Conservation (phyloP, 1,140 invertebrate genomes). For the Zaprionus tsacasi region DNA sequence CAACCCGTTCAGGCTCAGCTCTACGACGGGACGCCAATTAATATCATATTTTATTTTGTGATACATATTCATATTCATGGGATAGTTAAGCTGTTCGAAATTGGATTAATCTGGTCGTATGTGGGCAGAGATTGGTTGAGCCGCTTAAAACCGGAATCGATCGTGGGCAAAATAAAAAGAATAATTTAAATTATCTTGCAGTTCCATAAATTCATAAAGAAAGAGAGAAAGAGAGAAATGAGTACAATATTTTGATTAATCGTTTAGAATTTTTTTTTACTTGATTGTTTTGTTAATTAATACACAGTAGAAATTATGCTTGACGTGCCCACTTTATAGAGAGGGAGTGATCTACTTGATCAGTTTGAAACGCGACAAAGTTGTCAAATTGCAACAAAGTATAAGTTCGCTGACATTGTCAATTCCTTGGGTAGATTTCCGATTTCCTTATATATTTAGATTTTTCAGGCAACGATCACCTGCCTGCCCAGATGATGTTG, state of each 20-base stretch:
- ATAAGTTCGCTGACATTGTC: neutral
- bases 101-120: slow-evolving; percentile 65
- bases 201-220: neutral
- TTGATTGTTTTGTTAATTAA: slow-evolving; percentile 4
- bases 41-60: slow-evolving; percentile 14
- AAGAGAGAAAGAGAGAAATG: neutral
- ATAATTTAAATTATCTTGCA: neutral
- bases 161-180: neutral
- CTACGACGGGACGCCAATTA: slow-evolving; percentile 28
- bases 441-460: neutral
- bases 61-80: slow-evolving; percentile 25
- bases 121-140: slow-evolving; percentile 50
- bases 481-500: neutral
- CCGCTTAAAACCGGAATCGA: slow-evolving; percentile 25
- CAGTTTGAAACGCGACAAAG: neutral
- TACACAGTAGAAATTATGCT: neutral
- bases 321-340: neutral
- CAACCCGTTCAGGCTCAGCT: neutral
- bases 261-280: no score
- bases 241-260: neutral
- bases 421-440: neutral
- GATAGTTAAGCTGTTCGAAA: slow-evolving; percentile 46
- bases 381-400: neutral
- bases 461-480: slow-evolving; percentile 15
- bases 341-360: neutral